Evolutionary conservation across 2,113 vertebrate genomes (phyloP).

Genomic region (Aphyosemion australe): DNA sequence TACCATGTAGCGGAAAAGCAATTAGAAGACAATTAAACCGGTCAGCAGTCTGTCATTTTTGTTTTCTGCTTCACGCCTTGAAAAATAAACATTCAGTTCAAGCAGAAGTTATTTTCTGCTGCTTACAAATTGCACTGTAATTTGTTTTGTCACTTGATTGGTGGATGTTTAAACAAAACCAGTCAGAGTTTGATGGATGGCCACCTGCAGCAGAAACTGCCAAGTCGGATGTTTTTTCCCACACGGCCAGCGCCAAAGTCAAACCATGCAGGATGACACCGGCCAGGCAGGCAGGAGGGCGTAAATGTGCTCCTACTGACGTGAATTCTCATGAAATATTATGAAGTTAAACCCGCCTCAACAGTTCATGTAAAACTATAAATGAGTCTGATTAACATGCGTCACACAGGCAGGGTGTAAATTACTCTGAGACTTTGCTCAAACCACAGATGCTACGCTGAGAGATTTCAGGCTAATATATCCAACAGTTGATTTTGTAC

Average conservation of each 20-base stretch:
- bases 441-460: neutral
- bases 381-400: neutral
- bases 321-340: neutral
- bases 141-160: conserved; percentile 38
- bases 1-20: conserved; percentile 6
- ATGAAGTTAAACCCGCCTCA: neutral
- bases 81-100: conserved; percentile 18
- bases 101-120: conserved; percentile 29
- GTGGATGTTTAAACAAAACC: conserved; percentile 33
- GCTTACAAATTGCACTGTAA: conserved; percentile 43
- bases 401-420: neutral
- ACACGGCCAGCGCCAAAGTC: conserved; percentile 15
- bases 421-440: neutral
- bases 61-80: conserved; percentile 7
- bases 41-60: conserved; percentile 7
- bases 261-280: neutral
- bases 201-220: conserved; percentile 8
- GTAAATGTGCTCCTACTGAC: neutral
- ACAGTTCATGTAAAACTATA: neutral
- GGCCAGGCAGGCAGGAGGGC: neutral
- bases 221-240: conserved; percentile 7
- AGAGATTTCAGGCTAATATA: neutral
- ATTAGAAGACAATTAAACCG: conserved; percentile 15
- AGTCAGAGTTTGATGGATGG: conserved; percentile 50
- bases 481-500: neutral